phyloP scores from a whole-genome alignment of 1,140 invertebrate genomes.

The Dufourea novaeangliae region DNA sequence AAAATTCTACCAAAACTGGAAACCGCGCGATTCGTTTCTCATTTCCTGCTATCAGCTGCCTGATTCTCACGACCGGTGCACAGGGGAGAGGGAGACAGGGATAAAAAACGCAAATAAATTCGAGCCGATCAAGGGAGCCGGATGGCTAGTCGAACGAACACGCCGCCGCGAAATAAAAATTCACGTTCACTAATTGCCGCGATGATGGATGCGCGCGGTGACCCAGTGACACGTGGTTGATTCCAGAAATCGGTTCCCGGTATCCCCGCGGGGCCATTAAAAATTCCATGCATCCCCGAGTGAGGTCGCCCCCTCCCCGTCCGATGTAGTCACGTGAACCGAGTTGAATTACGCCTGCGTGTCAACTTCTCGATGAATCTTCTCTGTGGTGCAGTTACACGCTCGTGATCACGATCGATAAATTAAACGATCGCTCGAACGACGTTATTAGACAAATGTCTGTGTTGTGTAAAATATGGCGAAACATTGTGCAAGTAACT shows the following conservation, averaged over 20 bases:
- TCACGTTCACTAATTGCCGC: constrained; percentile 61
- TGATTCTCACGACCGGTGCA: constrained; percentile 33
- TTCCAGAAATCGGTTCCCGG: constrained; percentile 57
- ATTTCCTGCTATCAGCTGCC: constrained; percentile 41
- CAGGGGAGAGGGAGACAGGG: neutral
- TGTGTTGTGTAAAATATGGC: too few relatives aligned
- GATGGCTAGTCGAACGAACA: neutral
- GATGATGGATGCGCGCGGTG: constrained; percentile 61
- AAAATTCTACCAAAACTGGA: constrained; percentile 32
- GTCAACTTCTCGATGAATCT: constrained; percentile 47
- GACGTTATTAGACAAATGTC: neutral
- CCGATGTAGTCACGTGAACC: constrained; percentile 27
- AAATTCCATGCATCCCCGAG: constrained; percentile 71
- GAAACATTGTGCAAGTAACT: too few relatives aligned
- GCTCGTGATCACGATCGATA: constrained; percentile 46
- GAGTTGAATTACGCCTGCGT: constrained; percentile 52
- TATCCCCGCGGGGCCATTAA: constrained; percentile 59
- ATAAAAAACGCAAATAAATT: constrained; percentile 4
- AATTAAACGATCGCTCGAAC: constrained; percentile 36
- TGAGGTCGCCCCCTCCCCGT: constrained; percentile 56
- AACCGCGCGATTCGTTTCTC: constrained; percentile 47
- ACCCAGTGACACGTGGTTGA: constrained; percentile 61
- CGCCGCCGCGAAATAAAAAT: constrained; percentile 56
- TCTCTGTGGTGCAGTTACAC: neutral
- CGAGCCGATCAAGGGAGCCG: neutral